Evolutionary conservation across 2,797 vertebrate species (phyloP).

Genomic region (Oophaga sylvatica): DNA sequence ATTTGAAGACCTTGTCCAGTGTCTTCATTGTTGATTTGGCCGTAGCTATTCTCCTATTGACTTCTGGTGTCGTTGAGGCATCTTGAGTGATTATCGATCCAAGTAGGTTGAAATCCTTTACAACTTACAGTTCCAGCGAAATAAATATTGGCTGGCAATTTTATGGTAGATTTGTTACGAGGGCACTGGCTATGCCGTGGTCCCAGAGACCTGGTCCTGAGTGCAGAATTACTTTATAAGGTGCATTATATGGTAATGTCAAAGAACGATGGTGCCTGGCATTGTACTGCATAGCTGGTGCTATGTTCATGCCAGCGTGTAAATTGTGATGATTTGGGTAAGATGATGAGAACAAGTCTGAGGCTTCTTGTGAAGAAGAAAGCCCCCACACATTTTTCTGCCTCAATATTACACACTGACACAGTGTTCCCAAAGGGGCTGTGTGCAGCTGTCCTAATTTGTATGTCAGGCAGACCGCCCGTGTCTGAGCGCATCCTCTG

Average conservation of each 20-base stretch:
- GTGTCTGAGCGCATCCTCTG: constrained; percentile 38
- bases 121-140: no score
- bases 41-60: no score
- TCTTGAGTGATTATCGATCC: no score
- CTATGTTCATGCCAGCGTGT: not conserved
- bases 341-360: not conserved
- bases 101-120: no score
- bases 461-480: constrained; percentile 35
- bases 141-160: not conserved
- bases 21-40: no score
- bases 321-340: not conserved
- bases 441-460: constrained; percentile 43
- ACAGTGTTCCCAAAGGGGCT: constrained; percentile 28
- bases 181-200: not conserved
- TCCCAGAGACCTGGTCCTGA: not conserved
- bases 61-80: no score
- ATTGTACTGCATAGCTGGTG: not conserved
- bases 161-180: not conserved
- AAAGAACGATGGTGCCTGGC: not conserved
- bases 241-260: not conserved
- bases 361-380: not conserved
- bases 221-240: not conserved
- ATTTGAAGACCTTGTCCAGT: no score
- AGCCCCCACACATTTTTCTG: no score
- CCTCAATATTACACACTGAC: constrained; percentile 4